Conservation (phyloP, 1,140 invertebrate species). For the Drosophila ogumai region DNA sequence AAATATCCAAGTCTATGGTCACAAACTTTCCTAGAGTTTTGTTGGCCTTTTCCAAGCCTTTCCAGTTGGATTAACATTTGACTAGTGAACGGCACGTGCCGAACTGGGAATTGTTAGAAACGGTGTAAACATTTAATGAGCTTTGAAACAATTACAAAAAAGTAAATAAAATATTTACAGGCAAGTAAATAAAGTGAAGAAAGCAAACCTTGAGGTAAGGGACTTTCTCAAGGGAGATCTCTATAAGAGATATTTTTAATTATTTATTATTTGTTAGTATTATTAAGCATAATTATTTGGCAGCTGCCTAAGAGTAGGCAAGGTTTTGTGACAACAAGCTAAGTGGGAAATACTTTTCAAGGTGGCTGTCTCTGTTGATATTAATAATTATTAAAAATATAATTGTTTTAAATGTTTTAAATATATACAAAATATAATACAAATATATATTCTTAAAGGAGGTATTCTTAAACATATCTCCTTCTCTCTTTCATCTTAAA, state of each 20-base stretch:
- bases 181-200: not conserved
- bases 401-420: not conserved
- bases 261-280: not conserved
- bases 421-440: not conserved
- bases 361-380: no score
- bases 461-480: not conserved
- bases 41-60: not conserved
- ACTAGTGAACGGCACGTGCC: slow-evolving; percentile 13
- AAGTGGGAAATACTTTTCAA: not conserved
- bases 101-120: not conserved
- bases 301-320: not conserved
- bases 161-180: not conserved
- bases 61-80: slow-evolving; percentile 37
- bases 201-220: not conserved
- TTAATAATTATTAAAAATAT: no score
- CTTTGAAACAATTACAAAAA: not conserved
- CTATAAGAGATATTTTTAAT: not conserved
- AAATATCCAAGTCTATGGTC: not conserved
- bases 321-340: not conserved
- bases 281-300: not conserved
- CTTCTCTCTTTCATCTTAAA: not conserved
- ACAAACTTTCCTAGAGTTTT: not conserved
- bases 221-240: not conserved
- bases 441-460: not conserved
- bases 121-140: not conserved